Conservation (phyloP, 1,140 invertebrate genomes). For the Hylaeus volcanicus region DNA sequence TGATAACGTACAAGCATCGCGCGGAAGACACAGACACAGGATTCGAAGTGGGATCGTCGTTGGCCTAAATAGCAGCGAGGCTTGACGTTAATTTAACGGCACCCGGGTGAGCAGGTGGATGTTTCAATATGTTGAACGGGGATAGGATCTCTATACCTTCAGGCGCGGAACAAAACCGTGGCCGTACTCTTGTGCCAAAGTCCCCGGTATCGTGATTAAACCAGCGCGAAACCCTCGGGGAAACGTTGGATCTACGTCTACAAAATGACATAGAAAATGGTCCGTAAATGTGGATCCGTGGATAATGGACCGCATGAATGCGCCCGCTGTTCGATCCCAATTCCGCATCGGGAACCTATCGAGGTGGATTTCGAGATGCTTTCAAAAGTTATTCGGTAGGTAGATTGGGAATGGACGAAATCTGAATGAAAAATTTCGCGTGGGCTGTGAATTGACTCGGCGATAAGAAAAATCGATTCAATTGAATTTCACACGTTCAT, state of each 20-base stretch:
- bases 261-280: neutral
- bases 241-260: conserved; percentile 20
- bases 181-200: neutral
- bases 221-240: conserved; percentile 19
- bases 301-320: too few species aligned
- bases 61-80: conserved; percentile 39
- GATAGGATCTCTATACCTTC: neutral
- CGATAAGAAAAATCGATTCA: too few species aligned
- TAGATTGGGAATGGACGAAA: too few species aligned
- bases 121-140: conserved; percentile 42
- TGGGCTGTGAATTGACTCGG: too few species aligned
- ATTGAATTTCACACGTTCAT: too few species aligned
- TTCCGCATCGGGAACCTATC: too few species aligned
- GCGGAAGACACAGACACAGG: neutral
- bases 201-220: conserved; percentile 34
- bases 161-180: conserved; percentile 24
- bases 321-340: too few species aligned
- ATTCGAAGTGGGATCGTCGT: neutral
- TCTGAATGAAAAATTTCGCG: too few species aligned
- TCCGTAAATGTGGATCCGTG: too few species aligned
- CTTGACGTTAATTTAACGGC: conserved; percentile 48
- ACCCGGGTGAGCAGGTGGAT: conserved; percentile 17
- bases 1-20: conserved; percentile 17
- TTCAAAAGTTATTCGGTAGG: too few species aligned
- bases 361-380: too few species aligned